phyloP scores from a whole-genome alignment of 2,797 vertebrate species.

The Sphaeramia orbicularis region DNA sequence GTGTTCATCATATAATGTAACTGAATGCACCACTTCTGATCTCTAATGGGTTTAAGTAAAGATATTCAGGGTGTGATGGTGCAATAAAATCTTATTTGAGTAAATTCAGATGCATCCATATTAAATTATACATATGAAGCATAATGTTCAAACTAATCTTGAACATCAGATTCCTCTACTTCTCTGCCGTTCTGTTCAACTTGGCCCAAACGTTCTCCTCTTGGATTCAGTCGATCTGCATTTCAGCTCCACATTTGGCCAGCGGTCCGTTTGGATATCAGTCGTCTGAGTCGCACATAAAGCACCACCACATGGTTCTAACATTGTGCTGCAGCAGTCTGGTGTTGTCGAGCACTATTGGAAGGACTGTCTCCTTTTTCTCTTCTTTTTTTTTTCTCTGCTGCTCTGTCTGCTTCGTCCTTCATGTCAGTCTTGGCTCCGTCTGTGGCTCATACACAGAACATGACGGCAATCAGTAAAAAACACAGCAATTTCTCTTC shows the following conservation, averaged over 20 bases:
- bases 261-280: slow-evolving; percentile 24
- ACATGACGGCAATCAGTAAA: slow-evolving; percentile 17
- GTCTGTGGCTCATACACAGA: background rate
- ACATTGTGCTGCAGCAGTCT: slow-evolving; percentile 23
- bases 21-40: too few species aligned
- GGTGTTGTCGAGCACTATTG: slow-evolving; percentile 40
- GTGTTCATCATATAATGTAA: too few species aligned
- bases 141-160: background rate
- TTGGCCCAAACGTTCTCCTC: slow-evolving; percentile 1
- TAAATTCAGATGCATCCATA: background rate
- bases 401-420: slow-evolving; percentile 37
- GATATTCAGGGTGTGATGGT: too few species aligned
- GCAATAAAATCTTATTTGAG: background rate
- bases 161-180: slow-evolving; percentile 1
- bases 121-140: background rate
- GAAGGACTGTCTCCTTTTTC: background rate
- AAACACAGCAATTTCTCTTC: background rate
- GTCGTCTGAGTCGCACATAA: slow-evolving; percentile 13
- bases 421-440: slow-evolving; percentile 19
- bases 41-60: too few species aligned
- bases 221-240: slow-evolving; percentile 19
- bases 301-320: slow-evolving; percentile 44
- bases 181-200: background rate
- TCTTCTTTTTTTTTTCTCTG: slow-evolving; percentile 11
- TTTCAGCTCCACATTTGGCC: slow-evolving; percentile 28